Base-by-base conservation (phyloP, 1,140 invertebrate species). In the Monomorium pharaonis region DNA sequence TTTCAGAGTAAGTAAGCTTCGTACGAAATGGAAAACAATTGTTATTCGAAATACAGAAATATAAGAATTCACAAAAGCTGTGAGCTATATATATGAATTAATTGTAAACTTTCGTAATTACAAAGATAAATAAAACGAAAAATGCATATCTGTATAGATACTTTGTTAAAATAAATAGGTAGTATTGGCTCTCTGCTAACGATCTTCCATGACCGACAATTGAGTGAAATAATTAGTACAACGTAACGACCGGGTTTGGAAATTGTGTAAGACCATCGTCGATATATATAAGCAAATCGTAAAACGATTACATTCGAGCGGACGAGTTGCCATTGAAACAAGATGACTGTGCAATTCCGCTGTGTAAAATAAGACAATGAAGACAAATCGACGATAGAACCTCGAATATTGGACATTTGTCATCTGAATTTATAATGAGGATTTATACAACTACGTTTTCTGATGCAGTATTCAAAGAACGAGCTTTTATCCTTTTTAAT, bases 301-400 rank as follows among this genome's bases (percentile, higher is more conserved):
- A 72, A 56, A 81, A 51, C n/a, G 18, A 33, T 47, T 51, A 42
- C 16, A 24, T 37, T 0, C 21, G 60, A 4, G n/a, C 10, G 12
- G 77, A 42, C 5, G n/a, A 80, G 37, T 56, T 69, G 47, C 24
- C 65, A 58, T 33, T 83, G 7, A 83, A 83, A 72, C 14, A 16
- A 18, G 21, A 80, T 80, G 77, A 80, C 44, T 42, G 18, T 44
- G 30, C 62, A 54, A 69, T 80, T 67, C 14, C 5, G 27, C 12
- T 47, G 16, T 49, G 44, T 16, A 44, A 63, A 67, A 47, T 60
- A 44, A 76, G 37, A 21, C 3, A 42, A 7, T 12, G 27, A 60
- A 16, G 5, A 33, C 27, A 54, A 16, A 63, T 78, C 30, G 76
- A 37, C 14, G 54, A 24, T 9, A 12, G 12, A 62, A 77, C 16